Evolutionary conservation across 2,797 vertebrate genomes (phyloP), one percentile per base, ranked within the genome.

Genomic region (Oryzias dopingdopingensis): DNA sequence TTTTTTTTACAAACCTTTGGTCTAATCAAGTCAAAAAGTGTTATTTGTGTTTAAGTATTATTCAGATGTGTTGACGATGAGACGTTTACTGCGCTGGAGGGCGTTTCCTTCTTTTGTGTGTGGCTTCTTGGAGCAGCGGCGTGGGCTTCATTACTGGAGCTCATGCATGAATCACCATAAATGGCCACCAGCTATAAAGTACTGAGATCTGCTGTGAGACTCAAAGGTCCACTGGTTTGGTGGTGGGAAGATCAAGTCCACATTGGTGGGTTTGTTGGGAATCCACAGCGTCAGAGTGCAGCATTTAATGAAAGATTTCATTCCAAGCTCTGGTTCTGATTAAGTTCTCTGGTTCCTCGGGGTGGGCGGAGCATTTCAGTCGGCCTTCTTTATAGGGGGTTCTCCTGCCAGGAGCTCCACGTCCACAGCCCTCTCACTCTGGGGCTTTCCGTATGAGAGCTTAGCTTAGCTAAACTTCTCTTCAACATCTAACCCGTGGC

Each of bases 251-350:
- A 65, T 69, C 60, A 44, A 69, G 42, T 53, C 60, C 57, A 46
- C 42, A 10, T 46, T 47, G 45, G 47, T 49, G 61, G 48, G 52
- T 48, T 63, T 45, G 58, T 37, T 73, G 65, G 62, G 64, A 84
- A 67, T 44, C 49, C 41, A 49, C 55, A 70, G 47, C 72, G 65
- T 59, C 57, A 43, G 57, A 56, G 65, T 58, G 52, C 59, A 47
- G 71, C 66, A 85, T 57, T 52, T 24, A 72, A 61, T 46, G 57
- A 78, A 76, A 1, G 65, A 59, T 75, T 83, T 72, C 70, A 83
- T 69, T 70, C 69, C 69, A 52, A 59, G 20, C 45, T 85, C 88
- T 89, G 88, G 65, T 89, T 86, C 76, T 83, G 83, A 85, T 89
- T 86, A 89, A 67, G 73, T 80, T 37, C 42, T 41, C 49, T 51